Evolutionary conservation across 1,140 invertebrate genomes (phyloP), one percentile per base, ranked within the genome.

Genomic region (Parasteatoda tepidariorum): DNA sequence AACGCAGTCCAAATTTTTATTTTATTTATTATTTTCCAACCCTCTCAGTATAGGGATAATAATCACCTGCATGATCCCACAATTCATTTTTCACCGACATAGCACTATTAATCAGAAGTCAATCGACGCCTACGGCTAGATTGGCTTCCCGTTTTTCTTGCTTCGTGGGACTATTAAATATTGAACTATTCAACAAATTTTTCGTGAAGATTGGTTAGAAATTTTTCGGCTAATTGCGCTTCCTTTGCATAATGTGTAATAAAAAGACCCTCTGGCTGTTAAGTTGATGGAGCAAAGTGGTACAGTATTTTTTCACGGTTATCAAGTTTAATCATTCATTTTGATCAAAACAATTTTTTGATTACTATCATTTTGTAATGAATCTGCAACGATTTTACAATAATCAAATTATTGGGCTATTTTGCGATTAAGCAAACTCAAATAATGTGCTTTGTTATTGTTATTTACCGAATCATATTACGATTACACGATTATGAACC

Each of bases 111-210:
- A 78, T 78, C 74, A 66, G 33, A 15, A 62, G 34, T 66, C 59
- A 78, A 66, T 78, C 62, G 74, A 75, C 61, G 62, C 59, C 59
- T 78, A 78, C 74, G 74, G 59, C 74, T 66, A 78, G n/a, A n/a
- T n/a, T n/a, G n/a, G n/a, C n/a, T n/a, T n/a, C n/a, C n/a, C 61
- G n/a, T 34, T 61, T 75, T 9, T 61, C 31, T 22, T 38, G 55
- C 33, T 66, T 78, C 34, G 61, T 54, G 74, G 55, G 34, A 78
- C 62, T 41, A 30, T 66, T 33, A 66, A 6, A 9, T 48, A 48
- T 48, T 48, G 18, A 48, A 48, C 38, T 48, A 48, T 48, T 48
- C 38, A 48, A 48, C 1, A 26, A 22, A 22, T 59, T 59, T 59
- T 59, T 59, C 57, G n/a, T 26, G n/a, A n/a, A 22, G 18, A 22